phyloP scores from a whole-genome alignment of 53 echinoderm and acorn worm genomes.

The Antedon mediterranea region DNA sequence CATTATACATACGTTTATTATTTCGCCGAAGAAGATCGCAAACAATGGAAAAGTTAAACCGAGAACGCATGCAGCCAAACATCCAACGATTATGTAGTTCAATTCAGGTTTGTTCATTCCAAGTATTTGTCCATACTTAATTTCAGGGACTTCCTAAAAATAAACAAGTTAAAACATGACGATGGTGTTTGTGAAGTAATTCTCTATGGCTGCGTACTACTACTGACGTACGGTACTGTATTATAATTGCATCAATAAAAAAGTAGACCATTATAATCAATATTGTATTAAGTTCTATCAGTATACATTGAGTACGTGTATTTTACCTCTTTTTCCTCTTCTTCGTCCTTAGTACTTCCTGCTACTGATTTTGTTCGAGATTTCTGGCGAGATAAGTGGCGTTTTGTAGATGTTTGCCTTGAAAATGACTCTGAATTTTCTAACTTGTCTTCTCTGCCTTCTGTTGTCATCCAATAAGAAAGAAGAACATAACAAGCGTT shows the following conservation, averaged over 20 bases:
- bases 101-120: constrained; percentile 71
- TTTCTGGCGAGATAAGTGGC: constrained; percentile 5
- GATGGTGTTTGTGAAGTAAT: too few relatives aligned
- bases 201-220: too few relatives aligned
- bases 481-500: background rate
- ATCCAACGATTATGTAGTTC: constrained; percentile 50
- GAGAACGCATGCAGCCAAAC: constrained; percentile 31
- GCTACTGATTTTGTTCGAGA: background rate
- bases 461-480: too few relatives aligned
- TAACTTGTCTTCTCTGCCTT: too few relatives aligned
- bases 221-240: too few relatives aligned
- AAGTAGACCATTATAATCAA: too few relatives aligned
- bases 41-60: constrained; percentile 59
- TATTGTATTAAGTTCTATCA: background rate
- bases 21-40: constrained; percentile 68
- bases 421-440: background rate
- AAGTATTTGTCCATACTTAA: constrained; percentile 38
- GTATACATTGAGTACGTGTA: background rate
- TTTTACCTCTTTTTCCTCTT: constrained; percentile 11
- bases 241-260: too few relatives aligned
- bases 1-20: constrained; percentile 29
- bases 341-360: background rate
- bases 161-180: constrained; percentile 17
- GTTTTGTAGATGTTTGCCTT: background rate
- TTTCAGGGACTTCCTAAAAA: constrained; percentile 39